A percentile compares a stretch with the other conserved stretches of the same genome.
phyloP scores from a whole-genome alignment of 1,140 invertebrate species.

The Steinernema feltiae region DNA sequence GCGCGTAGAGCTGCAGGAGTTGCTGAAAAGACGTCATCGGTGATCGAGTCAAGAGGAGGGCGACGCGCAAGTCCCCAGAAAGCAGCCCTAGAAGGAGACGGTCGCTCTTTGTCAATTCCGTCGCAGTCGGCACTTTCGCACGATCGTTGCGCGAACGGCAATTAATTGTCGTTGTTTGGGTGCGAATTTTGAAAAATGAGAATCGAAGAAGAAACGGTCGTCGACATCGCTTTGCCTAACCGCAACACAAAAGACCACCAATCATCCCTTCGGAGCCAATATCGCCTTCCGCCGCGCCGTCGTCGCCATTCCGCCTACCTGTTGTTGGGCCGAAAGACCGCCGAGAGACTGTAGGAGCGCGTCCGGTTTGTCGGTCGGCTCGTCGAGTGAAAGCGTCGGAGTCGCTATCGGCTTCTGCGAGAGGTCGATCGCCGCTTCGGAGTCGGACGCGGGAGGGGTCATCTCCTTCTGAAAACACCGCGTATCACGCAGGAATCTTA shows the following conservation, averaged over 20 bases:
- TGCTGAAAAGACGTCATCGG: slow-evolving; percentile 23
- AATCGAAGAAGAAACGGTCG: neutral
- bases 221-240: neutral
- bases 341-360: slow-evolving; percentile 2
- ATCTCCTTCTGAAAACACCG: slow-evolving; percentile 6
- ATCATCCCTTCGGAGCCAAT: slow-evolving; percentile 3
- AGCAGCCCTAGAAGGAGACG: neutral
- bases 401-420: slow-evolving; percentile 10
- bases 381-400: neutral
- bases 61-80: too few species aligned
- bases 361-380: slow-evolving; percentile 19
- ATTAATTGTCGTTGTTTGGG: slow-evolving; percentile 2
- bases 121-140: slow-evolving; percentile 4
- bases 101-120: neutral
- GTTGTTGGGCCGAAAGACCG: neutral
- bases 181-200: slow-evolving; percentile 1
- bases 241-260: slow-evolving; percentile 1
- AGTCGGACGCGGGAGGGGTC: slow-evolving; percentile 17
- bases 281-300: neutral
- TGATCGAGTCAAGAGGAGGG: too few species aligned
- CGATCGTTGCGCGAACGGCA: slow-evolving; percentile 3
- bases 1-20: slow-evolving; percentile 23
- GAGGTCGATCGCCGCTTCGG: slow-evolving; percentile 30
- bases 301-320: neutral
- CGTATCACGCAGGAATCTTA: neutral